Evolutionary conservation across 2,888 invertebrate species (phyloP), one percentile per base, ranked within the genome.

Genomic region (Metalampra italica): DNA sequence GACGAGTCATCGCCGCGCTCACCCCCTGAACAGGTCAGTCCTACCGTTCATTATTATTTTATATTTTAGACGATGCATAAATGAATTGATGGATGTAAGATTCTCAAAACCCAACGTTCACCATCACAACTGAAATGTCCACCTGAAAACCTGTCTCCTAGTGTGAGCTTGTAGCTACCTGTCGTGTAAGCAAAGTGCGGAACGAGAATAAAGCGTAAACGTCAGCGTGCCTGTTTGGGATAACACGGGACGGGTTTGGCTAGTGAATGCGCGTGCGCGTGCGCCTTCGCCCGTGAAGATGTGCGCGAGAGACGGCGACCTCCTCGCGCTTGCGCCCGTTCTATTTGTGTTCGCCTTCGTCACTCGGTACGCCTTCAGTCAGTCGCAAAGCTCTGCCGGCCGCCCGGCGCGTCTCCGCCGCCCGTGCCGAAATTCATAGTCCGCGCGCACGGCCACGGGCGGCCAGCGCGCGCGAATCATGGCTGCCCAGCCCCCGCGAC

Each of bases 311-410:
- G 84, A 83, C 82, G 86, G 83, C 85, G 86, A 86, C 86, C 86
- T 85, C 87, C 78, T 87, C 88, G 78, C 88, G 80, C 78, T 86
- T 83, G 86, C 86, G 88, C 82, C 86, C 73, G 84, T 85, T 84
- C 89, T 89, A 89, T 89, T 89, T 89, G 80, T 68, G 89, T 88
- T 83, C 89, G 83, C 80, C 80, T 82, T 84, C 89, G 89, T 89
- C 89, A 87, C 84, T 80, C 76, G 75, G 83, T 76, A 74, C 88
- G 84, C 83, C 84, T 83, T 89, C 85, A 86, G 87, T 88, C 88
- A 87, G 87, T 88, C 82, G 83, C 83, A 81, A 84, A 83, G 75
- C 77, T 82, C 77, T 72, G 82, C 78, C 83, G 84, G 82, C 78
- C 83, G 86, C 82, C 82, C 83, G 86, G 78, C 81, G 82, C 80